Evolutionary conservation across 2,797 vertebrate genomes (phyloP).

Genomic region (Denticeps clupeoides): DNA sequence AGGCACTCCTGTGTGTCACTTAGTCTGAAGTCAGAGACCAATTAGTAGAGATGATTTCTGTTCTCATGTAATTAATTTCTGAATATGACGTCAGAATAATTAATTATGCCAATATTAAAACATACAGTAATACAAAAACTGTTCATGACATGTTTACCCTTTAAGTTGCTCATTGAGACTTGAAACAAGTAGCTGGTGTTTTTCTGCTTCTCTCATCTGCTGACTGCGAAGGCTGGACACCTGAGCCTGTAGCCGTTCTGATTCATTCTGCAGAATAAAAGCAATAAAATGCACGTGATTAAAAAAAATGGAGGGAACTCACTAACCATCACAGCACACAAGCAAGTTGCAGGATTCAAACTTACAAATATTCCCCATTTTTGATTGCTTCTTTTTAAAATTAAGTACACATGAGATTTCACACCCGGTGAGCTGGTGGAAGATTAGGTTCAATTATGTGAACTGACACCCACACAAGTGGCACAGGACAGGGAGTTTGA

Average conservation of each 20-base stretch:
- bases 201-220: constrained; percentile 69
- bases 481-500: constrained; percentile 26
- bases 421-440: constrained; percentile 31
- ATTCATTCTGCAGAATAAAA: constrained; percentile 59
- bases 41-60: too few species aligned
- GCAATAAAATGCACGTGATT: too few species aligned
- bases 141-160: constrained; percentile 54
- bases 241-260: constrained; percentile 71
- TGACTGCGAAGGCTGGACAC: constrained; percentile 60
- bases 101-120: too few species aligned
- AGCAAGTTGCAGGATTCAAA: too few species aligned
- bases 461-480: not conserved
- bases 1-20: constrained; percentile 72
- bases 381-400: too few species aligned
- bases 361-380: too few species aligned
- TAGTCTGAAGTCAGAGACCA: constrained; percentile 45
- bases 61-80: too few species aligned
- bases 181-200: constrained; percentile 67
- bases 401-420: too few species aligned
- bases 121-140: too few species aligned
- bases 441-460: not conserved
- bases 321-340: too few species aligned
- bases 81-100: too few species aligned
- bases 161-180: constrained; percentile 74
- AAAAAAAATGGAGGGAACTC: too few species aligned